Evolutionary conservation across 2,888 invertebrate species (phyloP).

Genomic region (Aplocera efformata): DNA sequence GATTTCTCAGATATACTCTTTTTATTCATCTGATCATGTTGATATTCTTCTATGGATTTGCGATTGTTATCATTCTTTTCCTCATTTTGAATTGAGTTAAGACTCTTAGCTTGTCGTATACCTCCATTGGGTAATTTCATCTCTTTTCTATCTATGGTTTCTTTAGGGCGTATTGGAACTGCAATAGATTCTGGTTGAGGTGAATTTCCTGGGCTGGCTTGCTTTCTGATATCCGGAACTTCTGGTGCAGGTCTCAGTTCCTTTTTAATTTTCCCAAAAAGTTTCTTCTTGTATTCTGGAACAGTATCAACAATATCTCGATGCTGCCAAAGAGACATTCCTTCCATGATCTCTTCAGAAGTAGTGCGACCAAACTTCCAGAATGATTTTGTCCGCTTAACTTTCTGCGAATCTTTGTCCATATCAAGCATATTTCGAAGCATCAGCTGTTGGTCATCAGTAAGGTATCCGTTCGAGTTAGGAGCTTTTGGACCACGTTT

Average conservation of each 20-base stretch:
- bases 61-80: slow-evolving; percentile 56
- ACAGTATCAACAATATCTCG: slow-evolving; percentile 89
- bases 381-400: slow-evolving; percentile 91
- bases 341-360: slow-evolving; percentile 88
- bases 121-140: slow-evolving; percentile 64
- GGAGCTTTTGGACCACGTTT: slow-evolving; percentile 59
- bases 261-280: slow-evolving; percentile 70
- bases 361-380: slow-evolving; percentile 90
- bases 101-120: slow-evolving; percentile 71
- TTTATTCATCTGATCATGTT: slow-evolving; percentile 60
- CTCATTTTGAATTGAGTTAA: slow-evolving; percentile 71
- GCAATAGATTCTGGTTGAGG: slow-evolving; percentile 53
- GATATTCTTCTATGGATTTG: slow-evolving; percentile 49
- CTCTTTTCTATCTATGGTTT: slow-evolving; percentile 74
- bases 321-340: slow-evolving; percentile 93
- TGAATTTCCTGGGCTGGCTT: slow-evolving; percentile 49
- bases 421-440: slow-evolving; percentile 73
- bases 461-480: slow-evolving; percentile 71
- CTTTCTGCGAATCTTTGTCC: slow-evolving; percentile 82
- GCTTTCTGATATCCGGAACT: slow-evolving; percentile 57
- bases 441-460: slow-evolving; percentile 78
- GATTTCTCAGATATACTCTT: slow-evolving; percentile 72
- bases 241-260: slow-evolving; percentile 68
- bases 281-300: slow-evolving; percentile 73
- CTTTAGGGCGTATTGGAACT: slow-evolving; percentile 51